Evolutionary conservation across 2,888 invertebrate species (phyloP).

Genomic region (Athalia rosae): DNA sequence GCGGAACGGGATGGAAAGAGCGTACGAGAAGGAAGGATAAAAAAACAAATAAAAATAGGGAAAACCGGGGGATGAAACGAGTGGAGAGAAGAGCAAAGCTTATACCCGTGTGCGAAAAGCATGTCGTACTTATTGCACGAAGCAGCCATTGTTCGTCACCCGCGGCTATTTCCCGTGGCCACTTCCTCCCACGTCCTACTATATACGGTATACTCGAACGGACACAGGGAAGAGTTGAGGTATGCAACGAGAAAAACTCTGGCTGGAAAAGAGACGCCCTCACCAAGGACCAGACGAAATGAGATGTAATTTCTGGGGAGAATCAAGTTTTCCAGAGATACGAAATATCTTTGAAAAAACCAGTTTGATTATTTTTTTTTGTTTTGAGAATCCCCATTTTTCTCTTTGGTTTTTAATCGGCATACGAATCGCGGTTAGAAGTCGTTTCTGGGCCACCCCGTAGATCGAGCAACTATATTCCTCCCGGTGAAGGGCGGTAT

Average conservation of each 20-base stretch:
- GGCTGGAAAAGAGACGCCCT: background rate
- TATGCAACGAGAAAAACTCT: background rate
- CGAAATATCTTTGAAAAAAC: no score
- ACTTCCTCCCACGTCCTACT: conserved; percentile 23
- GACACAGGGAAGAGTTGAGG: background rate
- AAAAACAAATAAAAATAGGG: background rate
- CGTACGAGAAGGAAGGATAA: background rate
- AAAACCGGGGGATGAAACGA: background rate
- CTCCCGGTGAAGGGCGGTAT: background rate
- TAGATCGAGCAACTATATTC: conserved; percentile 8
- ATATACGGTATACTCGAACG: conserved; percentile 5
- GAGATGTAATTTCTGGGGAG: no score
- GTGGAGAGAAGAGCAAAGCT: conserved; percentile 24
- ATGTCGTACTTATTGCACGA: conserved; percentile 27
- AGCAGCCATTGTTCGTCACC: conserved; percentile 31
- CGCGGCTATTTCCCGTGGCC: conserved; percentile 35
- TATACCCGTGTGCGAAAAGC: conserved; percentile 9
- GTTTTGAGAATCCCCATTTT: no score
- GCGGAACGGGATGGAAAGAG: background rate
- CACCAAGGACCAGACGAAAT: no score
- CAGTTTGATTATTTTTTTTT: no score
- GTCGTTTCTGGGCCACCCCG: no score
- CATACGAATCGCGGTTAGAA: no score
- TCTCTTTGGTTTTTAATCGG: no score
- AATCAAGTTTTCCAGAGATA: no score